phyloP scores from a whole-genome alignment of 2,113 vertebrate genomes.

The Periophthalmus modestus region DNA sequence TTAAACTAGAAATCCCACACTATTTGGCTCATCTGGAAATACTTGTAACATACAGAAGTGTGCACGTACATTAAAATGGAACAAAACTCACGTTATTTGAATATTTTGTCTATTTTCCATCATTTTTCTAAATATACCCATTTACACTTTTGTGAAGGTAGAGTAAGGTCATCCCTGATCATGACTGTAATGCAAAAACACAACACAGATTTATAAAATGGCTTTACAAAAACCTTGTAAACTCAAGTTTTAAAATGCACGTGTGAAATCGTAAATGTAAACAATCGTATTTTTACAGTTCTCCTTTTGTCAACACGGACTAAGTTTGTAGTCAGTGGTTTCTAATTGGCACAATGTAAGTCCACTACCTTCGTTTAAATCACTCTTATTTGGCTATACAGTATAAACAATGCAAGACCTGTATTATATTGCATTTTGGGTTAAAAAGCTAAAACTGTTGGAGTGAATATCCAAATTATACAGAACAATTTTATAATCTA shows the following conservation, averaged over 20 bases:
- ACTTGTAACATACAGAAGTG: slow-evolving; percentile 25
- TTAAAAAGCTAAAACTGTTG: no score
- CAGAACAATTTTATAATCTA: neutral
- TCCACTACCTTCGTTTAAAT: neutral
- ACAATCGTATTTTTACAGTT: slow-evolving; percentile 24
- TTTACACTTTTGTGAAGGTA: slow-evolving; percentile 37
- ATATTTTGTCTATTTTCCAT: slow-evolving; percentile 29
- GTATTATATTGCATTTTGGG: no score
- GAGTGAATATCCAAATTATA: neutral
- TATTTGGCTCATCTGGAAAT: slow-evolving; percentile 4
- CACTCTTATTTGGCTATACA: no score
- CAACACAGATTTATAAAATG: slow-evolving; percentile 49
- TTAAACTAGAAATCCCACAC: neutral
- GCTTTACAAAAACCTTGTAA: slow-evolving; percentile 42
- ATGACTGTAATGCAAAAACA: slow-evolving; percentile 38
- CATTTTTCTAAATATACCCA: slow-evolving; percentile 27
- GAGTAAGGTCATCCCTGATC: slow-evolving; percentile 56
- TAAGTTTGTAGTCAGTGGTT: neutral
- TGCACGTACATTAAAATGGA: slow-evolving; percentile 3
- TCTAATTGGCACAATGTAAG: no score
- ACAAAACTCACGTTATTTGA: slow-evolving; percentile 15
- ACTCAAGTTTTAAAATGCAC: slow-evolving; percentile 34
- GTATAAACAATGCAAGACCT: no score
- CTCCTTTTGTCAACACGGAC: slow-evolving; percentile 16
- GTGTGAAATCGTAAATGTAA: slow-evolving; percentile 38